phyloP scores from a whole-genome alignment of 2,888 invertebrate genomes.

The Falcaria lacertinaria region DNA sequence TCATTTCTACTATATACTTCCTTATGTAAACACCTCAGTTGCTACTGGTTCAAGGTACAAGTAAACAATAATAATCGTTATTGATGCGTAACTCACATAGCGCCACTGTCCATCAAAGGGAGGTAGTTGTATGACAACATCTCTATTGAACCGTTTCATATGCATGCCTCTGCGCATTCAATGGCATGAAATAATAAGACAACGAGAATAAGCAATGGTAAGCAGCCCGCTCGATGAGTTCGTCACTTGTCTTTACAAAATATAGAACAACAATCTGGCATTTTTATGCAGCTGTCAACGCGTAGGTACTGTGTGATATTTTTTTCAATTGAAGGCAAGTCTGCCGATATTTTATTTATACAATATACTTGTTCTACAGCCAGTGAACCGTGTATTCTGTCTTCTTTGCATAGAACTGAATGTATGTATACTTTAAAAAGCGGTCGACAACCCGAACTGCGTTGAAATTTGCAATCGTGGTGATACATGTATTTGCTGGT shows the following conservation, averaged over 20 bases:
- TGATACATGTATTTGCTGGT: not conserved
- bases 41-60: constrained; percentile 46
- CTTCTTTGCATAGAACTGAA: not conserved
- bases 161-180: constrained; percentile 52
- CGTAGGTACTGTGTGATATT: constrained; percentile 17
- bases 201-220: constrained; percentile 52
- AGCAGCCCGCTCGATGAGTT: constrained; percentile 43
- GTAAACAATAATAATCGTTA: constrained; percentile 54
- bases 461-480: not conserved
- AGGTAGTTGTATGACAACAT: constrained; percentile 62
- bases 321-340: constrained; percentile 9
- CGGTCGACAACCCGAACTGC: not conserved
- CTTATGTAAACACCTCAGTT: constrained; percentile 16
- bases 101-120: constrained; percentile 53
- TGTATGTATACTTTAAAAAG: not conserved
- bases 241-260: constrained; percentile 25
- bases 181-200: constrained; percentile 60
- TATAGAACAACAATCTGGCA: constrained; percentile 22
- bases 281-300: constrained; percentile 28
- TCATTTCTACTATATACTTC: constrained; percentile 9
- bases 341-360: constrained; percentile 1
- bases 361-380: not conserved
- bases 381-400: not conserved
- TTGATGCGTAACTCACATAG: constrained; percentile 54
- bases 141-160: constrained; percentile 71